Conservation (phyloP, 2,113 vertebrate genomes). For the Carollia perspicillata region DNA sequence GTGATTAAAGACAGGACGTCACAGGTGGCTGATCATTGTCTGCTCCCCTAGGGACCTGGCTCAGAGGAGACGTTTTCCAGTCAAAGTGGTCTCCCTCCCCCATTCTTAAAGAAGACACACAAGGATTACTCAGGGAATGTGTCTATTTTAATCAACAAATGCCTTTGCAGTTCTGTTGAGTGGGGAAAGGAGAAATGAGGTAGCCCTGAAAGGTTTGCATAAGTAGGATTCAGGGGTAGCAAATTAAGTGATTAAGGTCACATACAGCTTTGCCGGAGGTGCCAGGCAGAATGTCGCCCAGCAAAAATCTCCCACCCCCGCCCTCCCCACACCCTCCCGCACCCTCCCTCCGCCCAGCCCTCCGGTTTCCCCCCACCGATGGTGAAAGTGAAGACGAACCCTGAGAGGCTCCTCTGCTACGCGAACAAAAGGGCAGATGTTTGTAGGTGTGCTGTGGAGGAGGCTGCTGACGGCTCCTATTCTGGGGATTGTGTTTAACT, state of each 20-base stretch:
- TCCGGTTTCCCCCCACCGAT: neutral
- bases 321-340: too few relatives aligned
- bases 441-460: constrained; percentile 65
- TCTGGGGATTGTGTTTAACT: constrained; percentile 69
- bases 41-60: constrained; percentile 25
- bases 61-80: neutral
- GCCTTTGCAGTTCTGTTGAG: neutral
- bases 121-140: neutral
- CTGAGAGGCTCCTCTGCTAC: neutral
- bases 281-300: neutral
- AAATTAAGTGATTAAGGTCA: neutral
- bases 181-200: neutral
- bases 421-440: constrained; percentile 63
- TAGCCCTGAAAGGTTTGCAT: neutral
- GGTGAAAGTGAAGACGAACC: constrained; percentile 7
- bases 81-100: neutral
- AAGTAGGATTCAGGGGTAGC: neutral
- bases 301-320: neutral
- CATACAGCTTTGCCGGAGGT: neutral
- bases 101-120: neutral
- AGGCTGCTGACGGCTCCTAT: constrained; percentile 56
- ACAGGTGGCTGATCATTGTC: neutral
- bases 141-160: neutral
- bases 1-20: neutral
- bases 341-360: neutral